Evolutionary conservation across 1,140 invertebrate genomes (phyloP).

Genomic region (Caenorhabditis briggsae): DNA sequence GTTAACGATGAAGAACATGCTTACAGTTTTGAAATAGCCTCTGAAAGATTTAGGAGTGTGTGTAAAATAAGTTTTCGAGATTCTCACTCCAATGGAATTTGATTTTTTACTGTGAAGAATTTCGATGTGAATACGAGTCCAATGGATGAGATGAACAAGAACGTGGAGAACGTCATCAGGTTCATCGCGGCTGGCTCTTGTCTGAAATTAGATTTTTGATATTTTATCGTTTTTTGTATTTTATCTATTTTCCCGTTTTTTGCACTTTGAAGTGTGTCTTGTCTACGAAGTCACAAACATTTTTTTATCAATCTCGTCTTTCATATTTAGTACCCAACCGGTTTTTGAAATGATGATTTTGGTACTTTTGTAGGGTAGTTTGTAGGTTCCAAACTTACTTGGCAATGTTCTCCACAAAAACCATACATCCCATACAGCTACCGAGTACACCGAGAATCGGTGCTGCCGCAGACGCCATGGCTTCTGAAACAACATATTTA

Average conservation of each 20-base stretch:
- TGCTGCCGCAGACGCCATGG: slow-evolving; percentile 63
- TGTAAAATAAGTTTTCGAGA: too few relatives aligned
- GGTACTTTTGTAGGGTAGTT: not conserved
- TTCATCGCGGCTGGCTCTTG: slow-evolving; percentile 91
- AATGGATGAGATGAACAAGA: slow-evolving; percentile 89
- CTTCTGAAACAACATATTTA: slow-evolving; percentile 21
- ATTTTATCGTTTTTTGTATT: not conserved
- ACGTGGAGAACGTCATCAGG: slow-evolving; percentile 92
- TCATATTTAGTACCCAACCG: not conserved
- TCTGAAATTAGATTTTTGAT: slow-evolving; percentile 80
- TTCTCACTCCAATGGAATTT: slow-evolving; percentile 72
- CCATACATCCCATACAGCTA: slow-evolving; percentile 76
- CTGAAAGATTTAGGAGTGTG: slow-evolving; percentile 79
- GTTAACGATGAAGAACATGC: slow-evolving; percentile 91
- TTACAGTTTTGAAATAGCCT: slow-evolving; percentile 87
- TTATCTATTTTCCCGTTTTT: slow-evolving; percentile 6
- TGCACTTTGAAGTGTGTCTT: not conserved
- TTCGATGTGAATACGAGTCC: slow-evolving; percentile 89
- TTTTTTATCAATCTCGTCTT: not conserved
- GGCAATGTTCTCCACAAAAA: slow-evolving; percentile 74
- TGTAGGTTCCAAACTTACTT: slow-evolving; percentile 66
- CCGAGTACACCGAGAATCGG: slow-evolving; percentile 71
- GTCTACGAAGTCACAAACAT: not conserved
- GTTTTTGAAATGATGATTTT: not conserved
- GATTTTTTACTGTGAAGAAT: slow-evolving; percentile 85